Evolutionary conservation across 2,888 invertebrate species (phyloP).

Genomic region (Melolontha melolontha): DNA sequence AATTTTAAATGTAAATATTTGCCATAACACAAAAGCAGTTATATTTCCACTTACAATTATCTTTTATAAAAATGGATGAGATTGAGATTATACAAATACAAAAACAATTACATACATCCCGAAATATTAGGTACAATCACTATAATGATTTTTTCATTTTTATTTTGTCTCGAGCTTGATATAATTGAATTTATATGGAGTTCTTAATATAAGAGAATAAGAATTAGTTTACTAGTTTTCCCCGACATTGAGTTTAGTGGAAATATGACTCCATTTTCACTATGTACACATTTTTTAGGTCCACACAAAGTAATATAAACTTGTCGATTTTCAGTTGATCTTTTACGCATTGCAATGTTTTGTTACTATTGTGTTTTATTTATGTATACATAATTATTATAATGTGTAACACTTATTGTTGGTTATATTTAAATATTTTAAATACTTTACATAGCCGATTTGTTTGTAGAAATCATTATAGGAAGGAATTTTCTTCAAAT

Average conservation of each 20-base stretch:
- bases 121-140: neutral
- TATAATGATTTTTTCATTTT: constrained; percentile 5
- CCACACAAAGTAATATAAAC: constrained; percentile 37
- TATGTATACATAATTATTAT: constrained; percentile 34
- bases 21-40: constrained; percentile 37
- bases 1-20: constrained; percentile 42
- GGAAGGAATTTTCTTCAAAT: constrained; percentile 21
- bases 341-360: constrained; percentile 33
- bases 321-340: constrained; percentile 12
- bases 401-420: constrained; percentile 34
- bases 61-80: neutral
- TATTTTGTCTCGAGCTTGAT: neutral
- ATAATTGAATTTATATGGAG: constrained; percentile 1
- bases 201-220: too few species aligned
- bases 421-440: constrained; percentile 40
- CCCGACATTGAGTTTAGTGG: constrained; percentile 16
- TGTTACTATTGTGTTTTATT: constrained; percentile 39
- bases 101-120: neutral
- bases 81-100: constrained; percentile 2
- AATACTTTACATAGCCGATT: constrained; percentile 14
- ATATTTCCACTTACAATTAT: neutral
- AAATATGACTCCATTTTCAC: constrained; percentile 37
- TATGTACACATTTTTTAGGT: constrained; percentile 35
- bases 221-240: neutral
- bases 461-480: constrained; percentile 20